A percentile compares a stretch with the other conserved stretches of the same genome.
Evolutionary conservation across 2,113 vertebrate species (phyloP).

Genomic region (Scalopus aquaticus): DNA sequence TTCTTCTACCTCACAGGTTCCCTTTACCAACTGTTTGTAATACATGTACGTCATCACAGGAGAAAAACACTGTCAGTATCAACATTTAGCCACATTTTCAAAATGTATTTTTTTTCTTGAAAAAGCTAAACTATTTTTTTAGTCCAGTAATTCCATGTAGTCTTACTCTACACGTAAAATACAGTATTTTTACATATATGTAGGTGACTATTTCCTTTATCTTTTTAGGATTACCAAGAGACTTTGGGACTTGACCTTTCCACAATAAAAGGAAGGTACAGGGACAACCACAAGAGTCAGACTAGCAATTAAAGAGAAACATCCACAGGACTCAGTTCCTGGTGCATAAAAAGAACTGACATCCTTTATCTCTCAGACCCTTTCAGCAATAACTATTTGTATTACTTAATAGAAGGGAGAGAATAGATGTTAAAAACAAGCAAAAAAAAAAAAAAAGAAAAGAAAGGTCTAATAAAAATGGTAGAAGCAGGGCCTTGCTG

Average conservation of each 20-base stretch:
- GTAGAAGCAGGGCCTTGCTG: too few species aligned
- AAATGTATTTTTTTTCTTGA: slow-evolving; percentile 24
- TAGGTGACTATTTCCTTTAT: neutral
- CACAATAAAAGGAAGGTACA: neutral
- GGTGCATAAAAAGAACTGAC: neutral
- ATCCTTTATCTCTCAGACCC: neutral
- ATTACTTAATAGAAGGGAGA: neutral
- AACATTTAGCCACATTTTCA: slow-evolving; percentile 65
- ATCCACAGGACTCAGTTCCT: neutral
- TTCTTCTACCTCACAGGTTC: neutral
- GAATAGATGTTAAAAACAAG: neutral
- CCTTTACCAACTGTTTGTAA: neutral
- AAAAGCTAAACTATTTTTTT: neutral
- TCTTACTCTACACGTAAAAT: neutral
- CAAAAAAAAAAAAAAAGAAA: neutral
- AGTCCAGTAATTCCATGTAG: slow-evolving; percentile 11
- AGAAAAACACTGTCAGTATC: slow-evolving; percentile 20
- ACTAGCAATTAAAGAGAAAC: neutral
- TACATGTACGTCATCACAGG: neutral
- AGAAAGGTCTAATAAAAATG: too few species aligned
- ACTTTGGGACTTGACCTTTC: neutral
- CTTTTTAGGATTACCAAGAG: neutral
- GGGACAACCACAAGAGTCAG: neutral
- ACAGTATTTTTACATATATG: neutral
- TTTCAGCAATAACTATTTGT: neutral